Percentiles rank a stretch among this genome's conserved stretches.
phyloP scores from a whole-genome alignment of 2,888 invertebrate genomes.

The Archips xylosteana region DNA sequence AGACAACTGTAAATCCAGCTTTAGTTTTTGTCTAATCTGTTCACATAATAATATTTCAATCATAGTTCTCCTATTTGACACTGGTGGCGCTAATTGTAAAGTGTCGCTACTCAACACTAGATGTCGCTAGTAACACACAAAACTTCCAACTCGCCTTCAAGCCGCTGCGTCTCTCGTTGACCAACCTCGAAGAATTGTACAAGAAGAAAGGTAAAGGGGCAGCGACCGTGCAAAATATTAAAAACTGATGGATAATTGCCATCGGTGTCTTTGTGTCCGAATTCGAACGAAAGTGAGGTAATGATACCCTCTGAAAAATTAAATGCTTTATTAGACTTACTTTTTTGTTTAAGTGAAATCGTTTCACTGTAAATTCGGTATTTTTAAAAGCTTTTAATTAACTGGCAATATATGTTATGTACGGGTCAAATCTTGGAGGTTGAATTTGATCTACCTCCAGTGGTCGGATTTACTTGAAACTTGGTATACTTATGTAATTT shows the following conservation, averaged over 20 bases:
- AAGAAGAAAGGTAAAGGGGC: constrained; percentile 40
- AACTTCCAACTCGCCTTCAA: constrained; percentile 28
- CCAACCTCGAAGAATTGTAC: constrained; percentile 30
- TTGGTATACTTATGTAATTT: no score
- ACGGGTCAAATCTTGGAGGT: no score
- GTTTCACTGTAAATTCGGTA: no score
- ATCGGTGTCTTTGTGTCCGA: background rate
- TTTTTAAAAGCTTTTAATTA: no score
- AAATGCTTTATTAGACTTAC: no score
- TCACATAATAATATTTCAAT: no score
- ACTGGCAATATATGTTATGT: no score
- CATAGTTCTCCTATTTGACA: background rate
- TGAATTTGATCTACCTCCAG: no score
- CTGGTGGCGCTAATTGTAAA: background rate
- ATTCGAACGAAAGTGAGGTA: background rate
- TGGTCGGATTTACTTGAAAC: no score
- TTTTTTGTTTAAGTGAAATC: no score
- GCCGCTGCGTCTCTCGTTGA: constrained; percentile 32
- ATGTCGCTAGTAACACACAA: background rate
- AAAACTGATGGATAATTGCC: constrained; percentile 4
- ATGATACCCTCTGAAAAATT: background rate
- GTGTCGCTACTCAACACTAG: background rate
- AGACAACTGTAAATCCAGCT: no score
- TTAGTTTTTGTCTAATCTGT: no score
- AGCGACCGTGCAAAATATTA: constrained; percentile 31